Evolutionary conservation across 2,888 invertebrate genomes (phyloP).

Genomic region (Aleiodes alternator): DNA sequence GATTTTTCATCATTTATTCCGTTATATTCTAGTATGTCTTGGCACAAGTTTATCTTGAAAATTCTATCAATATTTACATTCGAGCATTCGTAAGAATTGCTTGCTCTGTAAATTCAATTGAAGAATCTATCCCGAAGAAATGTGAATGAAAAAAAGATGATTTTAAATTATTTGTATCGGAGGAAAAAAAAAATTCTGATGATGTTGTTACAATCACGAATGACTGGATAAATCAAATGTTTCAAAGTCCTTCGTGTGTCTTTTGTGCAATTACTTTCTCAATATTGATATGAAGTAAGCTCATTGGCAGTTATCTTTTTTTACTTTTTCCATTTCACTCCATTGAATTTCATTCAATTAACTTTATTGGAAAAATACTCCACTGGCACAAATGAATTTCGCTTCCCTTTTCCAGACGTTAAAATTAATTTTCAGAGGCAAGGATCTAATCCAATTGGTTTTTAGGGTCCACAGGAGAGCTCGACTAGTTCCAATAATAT

Average conservation of each 20-base stretch:
- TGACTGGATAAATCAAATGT: constrained; percentile 1
- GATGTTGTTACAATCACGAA: not conserved
- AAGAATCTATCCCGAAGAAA: not conserved
- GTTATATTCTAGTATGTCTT: too few species aligned
- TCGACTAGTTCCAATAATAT: constrained; percentile 3
- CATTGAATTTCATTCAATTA: constrained; percentile 28
- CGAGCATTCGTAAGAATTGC: constrained; percentile 2
- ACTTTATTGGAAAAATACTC: constrained; percentile 18
- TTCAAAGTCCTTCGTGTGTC: not conserved
- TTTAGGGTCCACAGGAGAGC: constrained; percentile 22
- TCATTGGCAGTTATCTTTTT: not conserved
- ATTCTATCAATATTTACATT: not conserved
- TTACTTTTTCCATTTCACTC: constrained; percentile 11
- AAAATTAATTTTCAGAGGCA: constrained; percentile 23
- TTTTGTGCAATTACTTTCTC: constrained; percentile 7
- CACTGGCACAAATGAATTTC: constrained; percentile 14
- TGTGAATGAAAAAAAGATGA: not conserved
- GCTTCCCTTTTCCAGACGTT: constrained; percentile 3
- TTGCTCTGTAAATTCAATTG: constrained; percentile 14
- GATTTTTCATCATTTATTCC: too few species aligned
- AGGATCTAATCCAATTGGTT: constrained; percentile 32
- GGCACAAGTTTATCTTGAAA: not conserved
- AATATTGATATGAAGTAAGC: constrained; percentile 1
- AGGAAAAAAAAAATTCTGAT: not conserved
- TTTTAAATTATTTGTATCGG: not conserved